phyloP scores from a whole-genome alignment of 2,113 vertebrate genomes.

The Perca flavescens region DNA sequence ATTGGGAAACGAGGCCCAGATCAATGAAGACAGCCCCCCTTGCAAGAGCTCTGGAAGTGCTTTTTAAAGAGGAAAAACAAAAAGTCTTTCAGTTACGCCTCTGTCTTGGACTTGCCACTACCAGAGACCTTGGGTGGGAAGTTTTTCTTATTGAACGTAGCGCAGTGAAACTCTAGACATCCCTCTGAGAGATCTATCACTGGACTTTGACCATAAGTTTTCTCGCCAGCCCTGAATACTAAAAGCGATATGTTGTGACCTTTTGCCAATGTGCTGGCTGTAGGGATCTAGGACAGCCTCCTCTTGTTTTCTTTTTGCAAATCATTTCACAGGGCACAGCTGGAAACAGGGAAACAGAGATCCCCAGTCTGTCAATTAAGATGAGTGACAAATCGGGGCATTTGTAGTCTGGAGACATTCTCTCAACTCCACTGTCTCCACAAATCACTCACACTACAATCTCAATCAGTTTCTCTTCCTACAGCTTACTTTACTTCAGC shows the following conservation, averaged over 20 bases:
- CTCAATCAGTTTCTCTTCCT: slow-evolving; percentile 34
- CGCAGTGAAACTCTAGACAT: slow-evolving; percentile 50
- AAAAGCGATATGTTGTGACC: slow-evolving; percentile 64
- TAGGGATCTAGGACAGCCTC: slow-evolving; percentile 37
- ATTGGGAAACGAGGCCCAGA: neutral
- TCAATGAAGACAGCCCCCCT: slow-evolving; percentile 48
- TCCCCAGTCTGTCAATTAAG: slow-evolving; percentile 75
- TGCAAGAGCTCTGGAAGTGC: slow-evolving; percentile 36
- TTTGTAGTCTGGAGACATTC: slow-evolving; percentile 64
- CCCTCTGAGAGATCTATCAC: slow-evolving; percentile 65
- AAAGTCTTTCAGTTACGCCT: slow-evolving; percentile 18
- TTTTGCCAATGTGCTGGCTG: slow-evolving; percentile 59
- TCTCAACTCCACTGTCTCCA: slow-evolving; percentile 46
- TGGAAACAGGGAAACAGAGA: slow-evolving; percentile 50
- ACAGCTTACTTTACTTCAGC: neutral
- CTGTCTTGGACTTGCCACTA: slow-evolving; percentile 25
- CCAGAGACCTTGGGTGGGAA: slow-evolving; percentile 56
- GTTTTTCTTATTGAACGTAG: slow-evolving; percentile 60
- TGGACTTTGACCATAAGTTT: slow-evolving; percentile 66
- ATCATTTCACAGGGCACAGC: slow-evolving; percentile 60
- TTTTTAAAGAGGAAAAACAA: slow-evolving; percentile 45
- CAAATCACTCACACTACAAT: slow-evolving; percentile 42
- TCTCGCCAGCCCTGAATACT: slow-evolving; percentile 57
- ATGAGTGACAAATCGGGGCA: slow-evolving; percentile 75
- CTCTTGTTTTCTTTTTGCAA: slow-evolving; percentile 18